Base-by-base conservation (phyloP, 2,888 invertebrate genomes). In the Dicycla oo region DNA sequence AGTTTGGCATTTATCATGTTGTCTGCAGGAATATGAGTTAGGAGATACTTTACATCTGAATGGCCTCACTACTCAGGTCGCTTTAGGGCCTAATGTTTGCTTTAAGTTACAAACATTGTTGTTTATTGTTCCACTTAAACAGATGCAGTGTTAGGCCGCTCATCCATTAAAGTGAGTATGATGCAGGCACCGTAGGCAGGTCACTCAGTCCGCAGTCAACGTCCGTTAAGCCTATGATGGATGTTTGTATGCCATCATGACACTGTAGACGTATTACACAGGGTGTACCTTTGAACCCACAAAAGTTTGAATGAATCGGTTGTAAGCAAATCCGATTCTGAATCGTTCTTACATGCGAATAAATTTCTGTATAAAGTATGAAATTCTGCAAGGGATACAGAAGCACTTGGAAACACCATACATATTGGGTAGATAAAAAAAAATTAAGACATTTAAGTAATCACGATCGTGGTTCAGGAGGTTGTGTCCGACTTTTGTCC, bases 31-130 rank as follows among this genome's bases (percentile, higher is more conserved):
- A 54, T 68, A 76, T 76, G 84, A 89, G 84, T 81, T 82, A 81
- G 81, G 84, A 84, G 84, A 87, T 86, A 87, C 87, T 89, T 86
- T 86, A 85, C 77, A 80, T 84, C 84, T 73, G 81, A 85, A 91
- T 88, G 84, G 81, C 79, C 75, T 75, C 53, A 72, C 87, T 85
- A 71, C 82, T 83, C 79, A 81, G 78, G 80, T 77, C 82, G 84
- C 84, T 87, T 77, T 77, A 75, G 71, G 74, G 75, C 73, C 81
- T 86, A 84, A 85, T 88, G 84, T 81, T 78, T 68, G 79, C 83
- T 85, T 85, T 82, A 78, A 80, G 77, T 86, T 78, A 85, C 80
- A 80, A 79, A 81, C 72, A 85, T 86, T 60, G 66, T 58, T 69
- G 51, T 78, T 82, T 78, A 80, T 79, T 67, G 66, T 80, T 80